Percentiles rank a stretch among this genome's conserved stretches.
Evolutionary conservation across 2,113 vertebrate genomes (phyloP).

Genomic region (Pipa parva): DNA sequence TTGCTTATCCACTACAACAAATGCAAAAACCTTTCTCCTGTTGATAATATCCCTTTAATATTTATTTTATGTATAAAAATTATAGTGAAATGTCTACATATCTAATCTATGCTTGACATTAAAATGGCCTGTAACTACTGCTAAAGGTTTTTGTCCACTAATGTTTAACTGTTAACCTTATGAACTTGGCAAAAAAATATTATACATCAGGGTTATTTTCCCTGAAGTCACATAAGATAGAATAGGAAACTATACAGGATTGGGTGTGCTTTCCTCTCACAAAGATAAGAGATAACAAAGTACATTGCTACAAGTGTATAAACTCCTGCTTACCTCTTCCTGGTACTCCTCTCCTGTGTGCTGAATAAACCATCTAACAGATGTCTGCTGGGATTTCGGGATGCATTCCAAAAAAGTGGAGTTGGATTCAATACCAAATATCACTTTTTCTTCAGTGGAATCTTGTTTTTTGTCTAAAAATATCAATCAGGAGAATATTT

Average conservation of each 20-base stretch:
- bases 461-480: constrained; percentile 72
- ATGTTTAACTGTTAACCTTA: neutral
- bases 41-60: too few species aligned
- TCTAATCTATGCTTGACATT: too few species aligned
- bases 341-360: constrained; percentile 75
- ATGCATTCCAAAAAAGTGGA: constrained; percentile 95
- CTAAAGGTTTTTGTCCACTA: too few species aligned
- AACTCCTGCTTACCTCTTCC: constrained; percentile 87
- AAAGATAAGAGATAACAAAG: constrained; percentile 43
- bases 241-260: constrained; percentile 32
- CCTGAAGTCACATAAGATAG: constrained; percentile 22
- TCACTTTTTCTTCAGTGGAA: constrained; percentile 84
- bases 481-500: neutral
- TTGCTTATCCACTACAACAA: too few species aligned
- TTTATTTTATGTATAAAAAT: too few species aligned
- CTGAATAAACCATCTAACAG: constrained; percentile 86
- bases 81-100: too few species aligned
- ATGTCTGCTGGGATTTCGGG: constrained; percentile 92
- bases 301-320: constrained; percentile 28
- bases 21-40: too few species aligned
- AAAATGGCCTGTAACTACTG: too few species aligned
- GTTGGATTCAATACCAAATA: constrained; percentile 93
- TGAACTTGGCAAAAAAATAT: constrained; percentile 15
- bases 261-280: constrained; percentile 34
- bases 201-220: constrained; percentile 5